Percentiles rank a stretch among this genome's conserved stretches.
Conservation (phyloP, 2,113 vertebrate species). For the Tauraco erythrolophus region DNA sequence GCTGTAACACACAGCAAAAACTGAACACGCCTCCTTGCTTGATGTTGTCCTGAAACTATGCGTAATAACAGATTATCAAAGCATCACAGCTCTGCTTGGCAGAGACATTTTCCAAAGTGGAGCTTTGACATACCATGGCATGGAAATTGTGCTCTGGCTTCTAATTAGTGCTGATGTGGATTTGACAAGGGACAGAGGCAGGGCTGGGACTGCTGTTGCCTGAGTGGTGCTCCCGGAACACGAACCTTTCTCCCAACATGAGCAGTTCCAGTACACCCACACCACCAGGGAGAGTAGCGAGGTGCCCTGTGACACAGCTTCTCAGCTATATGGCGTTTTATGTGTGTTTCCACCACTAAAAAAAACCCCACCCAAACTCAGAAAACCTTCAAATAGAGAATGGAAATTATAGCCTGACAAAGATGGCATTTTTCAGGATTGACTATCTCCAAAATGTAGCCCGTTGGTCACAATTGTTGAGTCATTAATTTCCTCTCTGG, state of each 20-base stretch:
- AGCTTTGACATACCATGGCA: not conserved
- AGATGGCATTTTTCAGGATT: not conserved
- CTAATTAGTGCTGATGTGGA: not conserved
- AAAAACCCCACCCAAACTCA: not conserved
- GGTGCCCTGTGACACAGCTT: not conserved
- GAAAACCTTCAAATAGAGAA: not conserved
- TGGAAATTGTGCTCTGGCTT: not conserved
- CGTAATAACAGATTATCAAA: not conserved
- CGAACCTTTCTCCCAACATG: not conserved
- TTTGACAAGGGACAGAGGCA: not conserved
- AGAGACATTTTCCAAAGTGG: not conserved
- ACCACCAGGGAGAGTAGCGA: not conserved
- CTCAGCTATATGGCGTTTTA: not conserved
- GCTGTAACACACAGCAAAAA: not conserved
- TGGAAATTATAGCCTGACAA: not conserved
- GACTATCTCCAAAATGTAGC: not conserved
- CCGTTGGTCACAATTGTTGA: not conserved
- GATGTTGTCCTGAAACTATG: not conserved
- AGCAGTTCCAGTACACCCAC: not conserved
- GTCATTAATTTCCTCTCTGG: constrained; percentile 32
- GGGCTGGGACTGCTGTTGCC: not conserved
- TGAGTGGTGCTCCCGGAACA: not conserved
- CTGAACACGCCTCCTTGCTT: accelerated
- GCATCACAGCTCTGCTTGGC: not conserved
- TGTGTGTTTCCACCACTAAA: not conserved